Percentiles rank a stretch among this genome's conserved stretches.
These are phyloP conservation scores for Philereme transversata DNA, from an alignment of 2,888 invertebrate genomes.

Conservation along the genomic window DNA sequence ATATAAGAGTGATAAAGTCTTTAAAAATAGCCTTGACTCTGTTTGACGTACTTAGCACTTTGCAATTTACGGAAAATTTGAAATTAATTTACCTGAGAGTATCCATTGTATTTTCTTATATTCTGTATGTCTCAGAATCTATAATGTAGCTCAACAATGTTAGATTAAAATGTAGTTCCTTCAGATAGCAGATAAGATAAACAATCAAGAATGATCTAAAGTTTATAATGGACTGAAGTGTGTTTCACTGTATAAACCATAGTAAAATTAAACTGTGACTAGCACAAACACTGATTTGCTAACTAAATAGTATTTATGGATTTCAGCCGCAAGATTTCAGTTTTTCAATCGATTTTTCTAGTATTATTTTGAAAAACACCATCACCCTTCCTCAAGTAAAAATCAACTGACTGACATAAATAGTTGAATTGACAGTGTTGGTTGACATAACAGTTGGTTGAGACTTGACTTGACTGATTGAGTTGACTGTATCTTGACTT, in stretches of 20 bases:
- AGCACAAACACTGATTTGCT: too few relatives aligned
- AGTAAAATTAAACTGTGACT: background rate
- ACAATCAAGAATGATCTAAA: slow-evolving; percentile 10
- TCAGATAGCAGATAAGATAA: slow-evolving; percentile 36
- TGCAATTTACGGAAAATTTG: slow-evolving; percentile 15
- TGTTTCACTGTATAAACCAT: background rate
- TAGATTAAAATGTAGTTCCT: slow-evolving; percentile 22
- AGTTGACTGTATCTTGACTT: too few relatives aligned
- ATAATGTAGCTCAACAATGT: slow-evolving; percentile 15
- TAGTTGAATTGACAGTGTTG: too few relatives aligned
- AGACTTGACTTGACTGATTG: too few relatives aligned
- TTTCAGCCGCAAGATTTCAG: too few relatives aligned
- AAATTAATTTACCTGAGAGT: slow-evolving; percentile 54
- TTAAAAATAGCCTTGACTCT: slow-evolving; percentile 56
- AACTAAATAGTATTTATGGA: too few relatives aligned
- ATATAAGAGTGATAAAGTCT: slow-evolving; percentile 12
- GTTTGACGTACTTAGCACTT: slow-evolving; percentile 40
- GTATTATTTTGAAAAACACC: too few relatives aligned
- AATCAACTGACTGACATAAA: too few relatives aligned
- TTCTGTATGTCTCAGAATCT: slow-evolving; percentile 8
- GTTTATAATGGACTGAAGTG: slow-evolving; percentile 7
- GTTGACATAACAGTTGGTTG: too few relatives aligned
- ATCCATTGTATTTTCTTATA: slow-evolving; percentile 52
- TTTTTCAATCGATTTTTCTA: too few relatives aligned
- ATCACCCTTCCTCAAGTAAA: too few relatives aligned